Evolutionary conservation across 2,888 invertebrate genomes (phyloP), one percentile per base, ranked within the genome.

Genomic region (Nomada flava): DNA sequence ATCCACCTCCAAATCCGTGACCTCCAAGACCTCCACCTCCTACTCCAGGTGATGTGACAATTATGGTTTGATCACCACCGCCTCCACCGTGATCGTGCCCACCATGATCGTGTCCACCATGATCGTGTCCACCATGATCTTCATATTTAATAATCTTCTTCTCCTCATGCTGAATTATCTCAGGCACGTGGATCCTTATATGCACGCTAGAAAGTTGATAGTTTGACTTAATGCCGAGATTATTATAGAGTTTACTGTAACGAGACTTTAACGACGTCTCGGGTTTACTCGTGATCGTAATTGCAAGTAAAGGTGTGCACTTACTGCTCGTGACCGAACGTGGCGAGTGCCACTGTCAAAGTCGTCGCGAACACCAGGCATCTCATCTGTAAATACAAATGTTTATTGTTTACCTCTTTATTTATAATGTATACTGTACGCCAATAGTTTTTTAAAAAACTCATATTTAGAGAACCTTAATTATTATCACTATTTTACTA

Each of bases 241-340:
- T 52, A 63, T 62, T 50, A 29, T 4, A 5, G 18, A 36, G 29
- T 20, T 26, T 18, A 11, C n/a, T 4, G 13, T 23, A 71, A 67
- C 13, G 23, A 26, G 52, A 23, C n/a, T 68, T 42, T 29, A 29
- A 59, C 50, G 60, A 9, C 29, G 9, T 9, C 9, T 11, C 9
- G 4, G 1, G 26, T 7, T 18, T 15, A 26, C 47, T 15, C 13
- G 47, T 47, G 11, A 76, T 9, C 26, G 47, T 57, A 52, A 59
- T 59, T 26, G 15, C 23, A n/a, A 63, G 13, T 15, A 13, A 5
- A 47, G 13, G 2, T 13, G 53, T 20, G 18, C 77, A 90, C 92
- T 92, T 76, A 92, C 92, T 92, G 92, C 84, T 92, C 92, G 5
- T 92, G 79, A 47, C 92, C 92, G 50, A 92, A 91, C 15, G 92